phyloP scores from a whole-genome alignment of 92 coral and sea anemone genomes.

The Epizoanthus scotinus region DNA sequence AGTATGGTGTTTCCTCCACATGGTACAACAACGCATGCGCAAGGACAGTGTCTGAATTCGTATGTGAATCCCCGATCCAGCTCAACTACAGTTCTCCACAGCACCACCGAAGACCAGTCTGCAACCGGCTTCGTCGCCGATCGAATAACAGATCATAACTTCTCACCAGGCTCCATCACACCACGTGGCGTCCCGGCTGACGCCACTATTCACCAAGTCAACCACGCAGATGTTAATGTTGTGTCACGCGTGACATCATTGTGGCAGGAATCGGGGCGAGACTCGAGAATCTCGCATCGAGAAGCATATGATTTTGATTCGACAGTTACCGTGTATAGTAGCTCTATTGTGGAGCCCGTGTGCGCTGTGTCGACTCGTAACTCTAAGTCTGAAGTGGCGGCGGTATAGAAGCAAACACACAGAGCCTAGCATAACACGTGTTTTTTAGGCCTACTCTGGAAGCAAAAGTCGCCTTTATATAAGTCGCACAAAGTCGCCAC shows the following conservation, averaged over 20 bases:
- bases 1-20: neutral
- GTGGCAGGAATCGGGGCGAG: neutral
- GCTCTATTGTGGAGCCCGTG: slow-evolving; percentile 22
- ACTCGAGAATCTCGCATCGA: slow-evolving; percentile 1
- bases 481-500: no score
- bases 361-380: slow-evolving; percentile 11
- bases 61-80: neutral
- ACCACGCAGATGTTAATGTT: neutral
- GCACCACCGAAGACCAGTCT: neutral
- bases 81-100: neutral
- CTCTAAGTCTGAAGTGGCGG: neutral
- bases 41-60: neutral
- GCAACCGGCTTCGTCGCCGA: neutral
- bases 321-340: slow-evolving; percentile 26
- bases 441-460: no score
- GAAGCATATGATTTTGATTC: neutral
- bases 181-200: neutral
- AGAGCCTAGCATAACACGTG: no score
- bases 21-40: neutral
- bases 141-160: neutral
- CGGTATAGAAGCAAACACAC: slow-evolving; percentile 4
- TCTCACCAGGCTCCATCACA: neutral
- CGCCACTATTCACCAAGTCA: neutral
- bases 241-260: slow-evolving; percentile 28
- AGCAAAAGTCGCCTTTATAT: no score